A percentile compares a stretch with the other conserved stretches of the same genome.
Evolutionary conservation across 2,888 invertebrate genomes (phyloP).

Genomic region (Peribatodes rhomboidaria): DNA sequence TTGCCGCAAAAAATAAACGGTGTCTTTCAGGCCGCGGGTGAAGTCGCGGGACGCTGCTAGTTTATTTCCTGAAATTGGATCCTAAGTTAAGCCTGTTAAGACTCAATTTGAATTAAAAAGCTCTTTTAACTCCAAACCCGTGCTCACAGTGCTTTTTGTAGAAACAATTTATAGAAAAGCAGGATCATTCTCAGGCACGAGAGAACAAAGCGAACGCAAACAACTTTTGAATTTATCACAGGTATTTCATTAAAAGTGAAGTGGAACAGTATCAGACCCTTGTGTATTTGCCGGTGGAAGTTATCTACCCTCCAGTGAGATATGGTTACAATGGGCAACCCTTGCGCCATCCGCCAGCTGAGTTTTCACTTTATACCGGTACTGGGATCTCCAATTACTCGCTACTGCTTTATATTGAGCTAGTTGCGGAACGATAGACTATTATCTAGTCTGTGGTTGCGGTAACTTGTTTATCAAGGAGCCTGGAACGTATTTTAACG

Average conservation of each 20-base stretch:
- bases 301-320: slow-evolving; percentile 65
- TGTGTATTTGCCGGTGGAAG: slow-evolving; percentile 59
- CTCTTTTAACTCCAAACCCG: slow-evolving; percentile 8
- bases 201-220: slow-evolving; percentile 42
- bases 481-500: slow-evolving; percentile 32
- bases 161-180: slow-evolving; percentile 23
- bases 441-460: slow-evolving; percentile 21
- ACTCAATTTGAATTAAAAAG: slow-evolving; percentile 18
- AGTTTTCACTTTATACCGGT: slow-evolving; percentile 49
- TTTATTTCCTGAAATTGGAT: background rate
- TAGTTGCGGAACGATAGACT: slow-evolving; percentile 32
- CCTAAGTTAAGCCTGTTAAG: too few species aligned
- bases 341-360: slow-evolving; percentile 52
- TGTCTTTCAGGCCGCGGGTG: too few species aligned
- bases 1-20: too few species aligned
- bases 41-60: too few species aligned
- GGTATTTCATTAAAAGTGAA: slow-evolving; percentile 55
- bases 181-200: slow-evolving; percentile 23
- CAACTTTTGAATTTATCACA: slow-evolving; percentile 50
- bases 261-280: slow-evolving; percentile 55
- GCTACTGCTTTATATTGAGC: slow-evolving; percentile 39
- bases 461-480: slow-evolving; percentile 39
- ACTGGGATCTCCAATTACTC: slow-evolving; percentile 40
- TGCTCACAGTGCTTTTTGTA: slow-evolving; percentile 4
- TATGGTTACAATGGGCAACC: slow-evolving; percentile 64